Conservation (phyloP, 92 coral and sea anemone genomes). For the Epizoanthus ramosus region DNA sequence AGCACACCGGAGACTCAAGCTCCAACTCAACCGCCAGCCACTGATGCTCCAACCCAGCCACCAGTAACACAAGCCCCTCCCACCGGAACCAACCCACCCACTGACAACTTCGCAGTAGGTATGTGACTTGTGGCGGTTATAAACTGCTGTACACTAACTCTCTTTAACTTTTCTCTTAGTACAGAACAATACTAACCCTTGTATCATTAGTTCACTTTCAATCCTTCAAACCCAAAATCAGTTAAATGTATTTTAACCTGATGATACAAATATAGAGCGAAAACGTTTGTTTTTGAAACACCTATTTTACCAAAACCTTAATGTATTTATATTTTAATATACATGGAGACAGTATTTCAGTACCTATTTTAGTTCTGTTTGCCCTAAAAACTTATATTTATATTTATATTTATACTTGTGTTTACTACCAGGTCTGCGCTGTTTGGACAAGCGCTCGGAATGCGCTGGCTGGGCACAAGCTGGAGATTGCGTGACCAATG, state of each 20-base stretch:
- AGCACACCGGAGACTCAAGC: constrained; percentile 33
- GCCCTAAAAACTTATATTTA: too few relatives aligned
- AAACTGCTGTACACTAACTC: not conserved
- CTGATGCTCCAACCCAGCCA: constrained; percentile 28
- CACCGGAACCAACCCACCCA: constrained; percentile 46
- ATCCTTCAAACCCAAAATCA: too few relatives aligned
- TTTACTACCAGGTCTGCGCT: constrained; percentile 61
- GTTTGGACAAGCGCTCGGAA: constrained; percentile 66
- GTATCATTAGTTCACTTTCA: not conserved
- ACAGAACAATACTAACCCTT: not conserved
- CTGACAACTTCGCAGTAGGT: constrained; percentile 62
- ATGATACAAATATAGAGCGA: too few relatives aligned
- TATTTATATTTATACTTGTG: not conserved
- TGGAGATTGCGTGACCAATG: constrained; percentile 79
- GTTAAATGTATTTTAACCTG: too few relatives aligned
- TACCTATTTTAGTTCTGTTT: too few relatives aligned
- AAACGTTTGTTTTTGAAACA: too few relatives aligned
- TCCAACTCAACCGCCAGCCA: constrained; percentile 49
- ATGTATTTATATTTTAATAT: too few relatives aligned
- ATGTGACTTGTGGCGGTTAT: not conserved
- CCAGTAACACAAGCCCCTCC: constrained; percentile 53
- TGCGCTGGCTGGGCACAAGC: constrained; percentile 65
- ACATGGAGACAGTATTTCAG: too few relatives aligned
- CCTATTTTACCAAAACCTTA: too few relatives aligned
- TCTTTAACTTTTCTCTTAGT: too few relatives aligned